Evolutionary conservation across 2,888 invertebrate species (phyloP).

Genomic region (Mythimna pallens): DNA sequence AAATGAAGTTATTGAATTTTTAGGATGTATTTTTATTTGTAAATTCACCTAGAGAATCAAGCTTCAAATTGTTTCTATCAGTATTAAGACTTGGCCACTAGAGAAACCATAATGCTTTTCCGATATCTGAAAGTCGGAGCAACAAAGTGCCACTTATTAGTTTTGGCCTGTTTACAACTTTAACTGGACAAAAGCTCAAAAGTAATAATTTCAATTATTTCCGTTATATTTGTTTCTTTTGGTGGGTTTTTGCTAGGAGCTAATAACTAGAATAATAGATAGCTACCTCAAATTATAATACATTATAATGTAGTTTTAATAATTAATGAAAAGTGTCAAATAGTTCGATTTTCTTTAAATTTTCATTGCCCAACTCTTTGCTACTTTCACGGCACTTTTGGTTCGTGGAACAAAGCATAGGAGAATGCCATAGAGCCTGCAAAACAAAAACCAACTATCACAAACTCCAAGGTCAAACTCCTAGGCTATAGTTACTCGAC

Average conservation of each 20-base stretch:
- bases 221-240: too few species aligned
- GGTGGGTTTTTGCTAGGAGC: too few species aligned
- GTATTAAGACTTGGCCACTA: background rate
- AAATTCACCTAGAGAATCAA: background rate
- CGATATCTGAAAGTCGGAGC: too few species aligned
- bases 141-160: constrained; percentile 6
- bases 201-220: too few species aligned
- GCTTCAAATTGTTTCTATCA: background rate
- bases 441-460: background rate
- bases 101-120: constrained; percentile 5
- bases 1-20: constrained; percentile 21
- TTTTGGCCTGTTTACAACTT: background rate
- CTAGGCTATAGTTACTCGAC: background rate
- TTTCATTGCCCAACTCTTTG: background rate
- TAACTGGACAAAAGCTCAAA: background rate
- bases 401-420: background rate
- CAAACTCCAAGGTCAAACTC: background rate
- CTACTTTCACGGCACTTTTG: too few species aligned
- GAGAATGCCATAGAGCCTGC: background rate
- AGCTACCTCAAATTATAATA: too few species aligned
- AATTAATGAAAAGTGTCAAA: too few species aligned
- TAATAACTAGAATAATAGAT: too few species aligned
- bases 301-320: too few species aligned
- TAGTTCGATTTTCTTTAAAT: background rate
- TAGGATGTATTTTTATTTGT: constrained; percentile 1